Percentiles rank a stretch among this genome's conserved stretches.
Evolutionary conservation across 2,797 vertebrate species (phyloP).

Genomic region (Sparidentex hasta): DNA sequence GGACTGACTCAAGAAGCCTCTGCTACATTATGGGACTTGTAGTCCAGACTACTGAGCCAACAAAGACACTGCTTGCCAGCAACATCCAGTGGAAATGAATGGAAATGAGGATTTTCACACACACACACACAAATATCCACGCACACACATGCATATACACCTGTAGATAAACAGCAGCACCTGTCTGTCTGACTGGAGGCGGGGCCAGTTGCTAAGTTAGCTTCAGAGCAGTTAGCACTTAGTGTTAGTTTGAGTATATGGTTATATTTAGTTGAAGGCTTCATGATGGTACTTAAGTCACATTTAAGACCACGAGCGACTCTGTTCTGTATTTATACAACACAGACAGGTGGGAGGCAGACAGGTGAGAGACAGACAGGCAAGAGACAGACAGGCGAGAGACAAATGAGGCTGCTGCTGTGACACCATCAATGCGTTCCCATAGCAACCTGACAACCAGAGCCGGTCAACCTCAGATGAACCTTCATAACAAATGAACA

Average conservation of each 20-base stretch:
- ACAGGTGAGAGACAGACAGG: not conserved
- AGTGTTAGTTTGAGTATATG: slow-evolving; percentile 3
- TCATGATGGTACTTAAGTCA: not conserved
- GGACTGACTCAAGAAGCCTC: slow-evolving; percentile 58
- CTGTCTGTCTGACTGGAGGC: not conserved
- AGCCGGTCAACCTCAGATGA: not conserved
- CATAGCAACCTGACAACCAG: slow-evolving; percentile 19
- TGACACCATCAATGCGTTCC: not conserved
- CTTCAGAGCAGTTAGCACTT: slow-evolving; percentile 16
- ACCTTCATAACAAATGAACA: slow-evolving; percentile 10
- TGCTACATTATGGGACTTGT: slow-evolving; percentile 51
- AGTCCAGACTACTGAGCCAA: slow-evolving; percentile 29
- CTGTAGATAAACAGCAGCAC: slow-evolving; percentile 9
- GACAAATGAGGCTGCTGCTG: not conserved
- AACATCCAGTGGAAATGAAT: not conserved
- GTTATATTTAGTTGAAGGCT: slow-evolving; percentile 14
- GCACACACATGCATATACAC: not conserved
- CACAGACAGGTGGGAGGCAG: not conserved
- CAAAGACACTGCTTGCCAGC: slow-evolving; percentile 12
- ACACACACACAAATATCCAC: not conserved
- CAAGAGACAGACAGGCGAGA: slow-evolving; percentile 4
- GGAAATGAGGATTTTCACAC: slow-evolving; percentile 22
- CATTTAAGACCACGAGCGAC: not conserved
- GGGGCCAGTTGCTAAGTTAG: not conserved
- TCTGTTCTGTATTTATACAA: not conserved